Evolutionary conservation across 1,140 invertebrate species (phyloP), one percentile per base, ranked within the genome.

Genomic region (Drosophila saltans): DNA sequence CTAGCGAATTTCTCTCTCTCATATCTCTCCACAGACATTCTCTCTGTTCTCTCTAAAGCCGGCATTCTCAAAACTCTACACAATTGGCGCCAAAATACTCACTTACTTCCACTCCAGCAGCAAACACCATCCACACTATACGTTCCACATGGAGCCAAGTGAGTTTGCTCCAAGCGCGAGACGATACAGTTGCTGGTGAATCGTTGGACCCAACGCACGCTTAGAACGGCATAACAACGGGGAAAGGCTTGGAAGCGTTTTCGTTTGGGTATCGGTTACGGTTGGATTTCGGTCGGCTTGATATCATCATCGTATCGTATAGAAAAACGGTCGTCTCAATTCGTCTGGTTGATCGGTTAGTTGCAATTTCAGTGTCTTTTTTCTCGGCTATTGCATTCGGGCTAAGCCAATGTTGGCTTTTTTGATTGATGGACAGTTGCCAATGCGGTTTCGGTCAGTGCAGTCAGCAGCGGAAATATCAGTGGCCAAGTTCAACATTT

Each of bases 371-470:
- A 74, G 75, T 65, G 71, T 40, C 33, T 36, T 55, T 69, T 69
- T 62, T 81, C 68, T 75, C 67, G 81, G 64, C 80, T 74, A 70
- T 67, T 81, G 72, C 76, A 76, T 75, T 81, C 72, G 77, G 43
- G 72, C 24, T 10, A 52, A 24, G 21, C 45, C 43, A 70, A 30
- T 67, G 83, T 72, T 57, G 66, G 64, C 66, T 58, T 45, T 70
- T 70, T 75, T 84, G 83, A 89, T 86, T 86, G 84, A 86, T 82
- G 83, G 68, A 80, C 81, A 84, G 76, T 80, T 80, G 73, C 74
- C 70, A 61, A 67, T 66, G 60, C 74, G 67, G 61, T 61, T 57
- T 84, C 74, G 81, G 73, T 74, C 81, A 80, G 81, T 84, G 77
- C 77, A 88, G 82, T 88, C 24, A 16, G 45, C 40, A 55, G 8